phyloP scores from a whole-genome alignment of 2,797 vertebrate genomes.

The Takifugu rubripes region DNA sequence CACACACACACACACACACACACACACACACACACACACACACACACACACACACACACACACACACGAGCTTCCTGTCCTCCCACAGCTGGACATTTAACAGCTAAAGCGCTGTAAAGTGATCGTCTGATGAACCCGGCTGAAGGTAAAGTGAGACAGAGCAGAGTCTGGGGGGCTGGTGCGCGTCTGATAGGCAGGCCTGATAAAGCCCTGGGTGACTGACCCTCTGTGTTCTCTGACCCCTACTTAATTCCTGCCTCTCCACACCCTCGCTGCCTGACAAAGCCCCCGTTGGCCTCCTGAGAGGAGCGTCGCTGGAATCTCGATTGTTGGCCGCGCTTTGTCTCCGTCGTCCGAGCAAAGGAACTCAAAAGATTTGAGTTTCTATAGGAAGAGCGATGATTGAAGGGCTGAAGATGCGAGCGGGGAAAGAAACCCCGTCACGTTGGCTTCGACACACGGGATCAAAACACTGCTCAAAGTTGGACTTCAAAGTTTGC shows the following conservation, averaged over 20 bases:
- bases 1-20: background rate
- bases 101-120: conserved; percentile 20
- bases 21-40: background rate
- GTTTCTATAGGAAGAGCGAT: conserved; percentile 32
- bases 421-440: conserved; percentile 7
- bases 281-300: conserved; percentile 38
- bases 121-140: background rate
- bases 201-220: conserved; percentile 56
- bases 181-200: conserved; percentile 57
- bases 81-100: background rate
- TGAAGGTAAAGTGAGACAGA: conserved; percentile 37
- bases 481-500: conserved; percentile 10
- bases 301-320: conserved; percentile 33
- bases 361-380: conserved; percentile 26
- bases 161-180: conserved; percentile 33
- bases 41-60: background rate
- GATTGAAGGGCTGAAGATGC: conserved; percentile 22
- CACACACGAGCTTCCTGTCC: background rate
- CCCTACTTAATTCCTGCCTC: conserved; percentile 61
- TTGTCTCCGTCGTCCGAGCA: conserved; percentile 29
- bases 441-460: conserved; percentile 11
- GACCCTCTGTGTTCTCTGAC: conserved; percentile 62
- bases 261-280: conserved; percentile 49
- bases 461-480: conserved; percentile 18
- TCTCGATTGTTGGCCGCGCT: conserved; percentile 48